Evolutionary conservation across 2,888 invertebrate species (phyloP).

Genomic region (Andrena minutula): DNA sequence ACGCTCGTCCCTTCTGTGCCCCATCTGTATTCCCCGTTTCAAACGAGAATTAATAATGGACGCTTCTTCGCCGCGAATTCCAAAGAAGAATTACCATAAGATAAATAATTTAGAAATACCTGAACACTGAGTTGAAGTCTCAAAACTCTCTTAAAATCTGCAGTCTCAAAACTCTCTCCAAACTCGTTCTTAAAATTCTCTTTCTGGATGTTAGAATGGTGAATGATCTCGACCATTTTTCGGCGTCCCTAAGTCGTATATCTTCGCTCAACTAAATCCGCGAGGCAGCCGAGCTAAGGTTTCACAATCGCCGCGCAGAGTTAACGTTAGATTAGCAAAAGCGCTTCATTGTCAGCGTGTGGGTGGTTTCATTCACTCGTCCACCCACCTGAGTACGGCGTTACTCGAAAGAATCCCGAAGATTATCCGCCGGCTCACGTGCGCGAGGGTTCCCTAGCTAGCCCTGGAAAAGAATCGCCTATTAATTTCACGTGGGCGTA

Average conservation of each 20-base stretch:
- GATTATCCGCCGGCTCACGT: slow-evolving; percentile 55
- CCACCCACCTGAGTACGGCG: slow-evolving; percentile 62
- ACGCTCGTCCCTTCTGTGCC: neutral
- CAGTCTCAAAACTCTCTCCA: no score
- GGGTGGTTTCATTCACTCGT: slow-evolving; percentile 72
- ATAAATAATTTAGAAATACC: neutral
- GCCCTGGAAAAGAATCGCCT: slow-evolving; percentile 55
- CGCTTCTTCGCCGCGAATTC: neutral
- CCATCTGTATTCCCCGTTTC: neutral
- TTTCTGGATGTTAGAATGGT: slow-evolving; percentile 13
- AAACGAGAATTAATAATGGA: neutral
- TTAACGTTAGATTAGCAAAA: slow-evolving; percentile 71
- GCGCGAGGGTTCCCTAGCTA: slow-evolving; percentile 26
- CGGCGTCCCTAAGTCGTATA: slow-evolving; percentile 28
- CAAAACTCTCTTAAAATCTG: no score
- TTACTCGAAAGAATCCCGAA: slow-evolving; percentile 63
- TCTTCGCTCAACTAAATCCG: slow-evolving; percentile 25
- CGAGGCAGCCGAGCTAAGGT: slow-evolving; percentile 32
- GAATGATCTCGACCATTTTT: slow-evolving; percentile 24
- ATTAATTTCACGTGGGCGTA: slow-evolving; percentile 70
- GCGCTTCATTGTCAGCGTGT: slow-evolving; percentile 71
- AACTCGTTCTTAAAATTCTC: slow-evolving; percentile 9
- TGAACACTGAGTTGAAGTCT: neutral
- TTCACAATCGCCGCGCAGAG: slow-evolving; percentile 68
- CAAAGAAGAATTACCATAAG: neutral